These are phyloP conservation scores for Lagopus leucura DNA, from an alignment of 2,113 vertebrate genomes.

Conservation along the genomic window DNA sequence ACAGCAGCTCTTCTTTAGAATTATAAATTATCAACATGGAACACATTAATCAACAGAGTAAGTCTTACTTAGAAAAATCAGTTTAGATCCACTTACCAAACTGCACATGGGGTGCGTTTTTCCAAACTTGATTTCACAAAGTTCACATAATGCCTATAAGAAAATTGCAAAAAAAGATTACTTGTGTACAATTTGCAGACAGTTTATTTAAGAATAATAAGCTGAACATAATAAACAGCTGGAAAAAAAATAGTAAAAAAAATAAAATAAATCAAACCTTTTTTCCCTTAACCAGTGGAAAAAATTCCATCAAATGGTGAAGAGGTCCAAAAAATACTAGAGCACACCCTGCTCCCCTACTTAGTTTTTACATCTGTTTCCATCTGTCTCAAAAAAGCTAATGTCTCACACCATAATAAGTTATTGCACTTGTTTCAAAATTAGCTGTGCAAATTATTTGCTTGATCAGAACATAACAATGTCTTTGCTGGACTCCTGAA, in stretches of 20 bases:
- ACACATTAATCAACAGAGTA: background rate
- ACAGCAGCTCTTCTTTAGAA: background rate
- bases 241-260: background rate
- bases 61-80: background rate
- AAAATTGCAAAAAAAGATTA: constrained; percentile 5
- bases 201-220: background rate
- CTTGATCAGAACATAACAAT: constrained; percentile 11
- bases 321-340: background rate
- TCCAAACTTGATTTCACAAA: constrained; percentile 99
- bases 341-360: background rate
- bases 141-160: constrained; percentile 93
- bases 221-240: background rate
- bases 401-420: background rate
- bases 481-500: background rate
- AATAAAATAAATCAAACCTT: background rate
- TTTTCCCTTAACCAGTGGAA: background rate
- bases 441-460: background rate
- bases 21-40: background rate
- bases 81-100: constrained; percentile 85
- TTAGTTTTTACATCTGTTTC: background rate
- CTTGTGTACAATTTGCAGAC: background rate
- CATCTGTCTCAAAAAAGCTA: background rate
- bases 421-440: background rate
- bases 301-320: background rate
- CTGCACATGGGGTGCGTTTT: constrained; percentile 95